These are phyloP conservation scores for Pterophyllum scalare DNA, from an alignment of 2,113 vertebrate genomes.

Conservation along the genomic window DNA sequence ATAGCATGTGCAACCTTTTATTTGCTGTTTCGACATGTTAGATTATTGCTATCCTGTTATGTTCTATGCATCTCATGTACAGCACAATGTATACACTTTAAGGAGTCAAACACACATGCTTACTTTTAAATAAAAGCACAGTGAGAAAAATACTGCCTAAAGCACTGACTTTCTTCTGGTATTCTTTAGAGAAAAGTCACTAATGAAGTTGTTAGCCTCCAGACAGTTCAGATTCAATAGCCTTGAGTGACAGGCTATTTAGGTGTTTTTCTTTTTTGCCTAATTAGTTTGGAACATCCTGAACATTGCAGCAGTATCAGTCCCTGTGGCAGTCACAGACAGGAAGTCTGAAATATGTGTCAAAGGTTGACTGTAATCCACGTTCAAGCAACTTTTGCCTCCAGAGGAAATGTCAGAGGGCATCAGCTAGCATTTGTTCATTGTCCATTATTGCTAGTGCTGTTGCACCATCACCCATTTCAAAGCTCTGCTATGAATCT, in stretches of 20 bases:
- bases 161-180: not conserved
- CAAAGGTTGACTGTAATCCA: not conserved
- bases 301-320: constrained; percentile 4
- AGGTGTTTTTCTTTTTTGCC: not conserved
- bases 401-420: not conserved
- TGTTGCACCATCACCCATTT: not conserved
- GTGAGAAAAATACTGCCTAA: not conserved
- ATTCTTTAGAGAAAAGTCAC: not conserved
- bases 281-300: not conserved
- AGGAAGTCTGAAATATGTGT: not conserved
- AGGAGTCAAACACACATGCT: not conserved
- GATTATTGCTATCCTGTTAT: not conserved
- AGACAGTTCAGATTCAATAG: not conserved
- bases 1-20: not conserved
- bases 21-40: not conserved
- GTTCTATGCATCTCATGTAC: not conserved
- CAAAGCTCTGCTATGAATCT: not conserved
- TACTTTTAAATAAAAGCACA: not conserved
- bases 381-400: not conserved
- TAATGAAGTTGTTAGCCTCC: not conserved
- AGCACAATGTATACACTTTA: not conserved
- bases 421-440: not conserved
- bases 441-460: not conserved
- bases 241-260: not conserved
- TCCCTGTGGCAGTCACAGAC: not conserved